These are phyloP conservation scores for Panurus biarmicus DNA, from an alignment of 2,113 vertebrate genomes.

Conservation along the genomic window DNA sequence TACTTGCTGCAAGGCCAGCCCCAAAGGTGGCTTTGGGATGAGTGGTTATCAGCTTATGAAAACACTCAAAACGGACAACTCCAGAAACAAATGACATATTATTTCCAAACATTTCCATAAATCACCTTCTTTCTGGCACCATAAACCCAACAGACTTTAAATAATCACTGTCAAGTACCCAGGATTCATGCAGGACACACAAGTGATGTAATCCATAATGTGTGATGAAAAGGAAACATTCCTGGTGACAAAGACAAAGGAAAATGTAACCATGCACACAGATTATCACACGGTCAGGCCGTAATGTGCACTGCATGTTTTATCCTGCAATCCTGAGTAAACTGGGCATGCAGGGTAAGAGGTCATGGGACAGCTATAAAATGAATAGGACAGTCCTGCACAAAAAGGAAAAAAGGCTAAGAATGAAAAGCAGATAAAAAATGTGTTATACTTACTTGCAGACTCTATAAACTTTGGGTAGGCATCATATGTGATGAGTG, in stretches of 20 bases:
- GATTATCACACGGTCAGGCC: rapidly evolving
- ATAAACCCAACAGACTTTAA: background rate
- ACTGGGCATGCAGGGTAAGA: background rate
- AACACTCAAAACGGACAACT: background rate
- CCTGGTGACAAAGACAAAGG: background rate
- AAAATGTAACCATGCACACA: background rate
- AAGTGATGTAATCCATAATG: background rate
- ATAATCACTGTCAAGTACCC: background rate
- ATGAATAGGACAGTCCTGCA: background rate
- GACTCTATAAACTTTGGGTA: constrained; percentile 97
- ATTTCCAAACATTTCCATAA: background rate
- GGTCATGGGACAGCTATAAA: background rate
- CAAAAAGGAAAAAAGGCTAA: background rate
- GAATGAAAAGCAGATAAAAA: background rate
- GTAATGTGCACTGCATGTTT: background rate
- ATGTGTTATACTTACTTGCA: constrained; percentile 80
- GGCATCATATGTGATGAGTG: constrained; percentile 95
- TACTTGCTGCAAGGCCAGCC: background rate
- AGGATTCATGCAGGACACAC: background rate
- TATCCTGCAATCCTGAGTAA: background rate
- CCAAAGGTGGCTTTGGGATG: background rate
- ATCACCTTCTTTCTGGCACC: background rate
- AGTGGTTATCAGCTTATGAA: background rate
- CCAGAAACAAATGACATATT: background rate
- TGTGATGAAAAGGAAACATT: background rate